Base-by-base conservation (phyloP, 1,140 invertebrate genomes). In the Fopius arisanus region DNA sequence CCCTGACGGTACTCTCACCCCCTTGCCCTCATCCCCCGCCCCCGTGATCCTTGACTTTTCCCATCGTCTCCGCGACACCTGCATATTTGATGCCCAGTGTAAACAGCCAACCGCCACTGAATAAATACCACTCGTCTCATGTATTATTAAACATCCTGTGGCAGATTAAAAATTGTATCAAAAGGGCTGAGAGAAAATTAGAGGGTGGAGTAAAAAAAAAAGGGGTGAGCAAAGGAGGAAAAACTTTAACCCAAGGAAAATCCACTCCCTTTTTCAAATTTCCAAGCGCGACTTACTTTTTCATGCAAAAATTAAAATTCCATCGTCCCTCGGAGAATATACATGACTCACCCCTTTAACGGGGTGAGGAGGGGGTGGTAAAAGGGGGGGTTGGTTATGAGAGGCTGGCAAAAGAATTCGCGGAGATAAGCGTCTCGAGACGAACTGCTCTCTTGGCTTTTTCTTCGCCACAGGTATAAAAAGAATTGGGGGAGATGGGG, bases 31-130 rank as follows among this genome's bases (percentile, higher is more conserved):
- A 54, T 23, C 31, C 23, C 29, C 54, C 28, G n/a, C 21, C 29
- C 16, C 10, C 29, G 7, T 5, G 63, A 19, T 43, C 1, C 67
- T 10, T 48, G 6, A 54, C 67, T 74, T 48, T 74, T 41, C 63
- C 65, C 67, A 75, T 69, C 76, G 76, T 76, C 68, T 74, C n/a
- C 70, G 81, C 80, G 83, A 86, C 82, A 85, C 82, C 81, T 87
- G 82, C 84, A 86, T 86, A 86, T 86, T 88, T 87, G 78, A 86
- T 86, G 79, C 78, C 65, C 76, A 73, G 75, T 84, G 83, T 83
- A 86, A 86, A 84, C 82, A 82, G 80, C 78, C 75, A 76, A 81
- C 79, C 78, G 76, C 81, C 76, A 80, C 77, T 80, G 81, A 85
- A 86, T 82, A 82, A 86, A 83, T 79, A 82, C 74, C 40, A 72